A percentile compares a stretch with the other conserved stretches of the same genome.
phyloP scores from a whole-genome alignment of 2,797 vertebrate species.

The Tiaroga cobitis region DNA sequence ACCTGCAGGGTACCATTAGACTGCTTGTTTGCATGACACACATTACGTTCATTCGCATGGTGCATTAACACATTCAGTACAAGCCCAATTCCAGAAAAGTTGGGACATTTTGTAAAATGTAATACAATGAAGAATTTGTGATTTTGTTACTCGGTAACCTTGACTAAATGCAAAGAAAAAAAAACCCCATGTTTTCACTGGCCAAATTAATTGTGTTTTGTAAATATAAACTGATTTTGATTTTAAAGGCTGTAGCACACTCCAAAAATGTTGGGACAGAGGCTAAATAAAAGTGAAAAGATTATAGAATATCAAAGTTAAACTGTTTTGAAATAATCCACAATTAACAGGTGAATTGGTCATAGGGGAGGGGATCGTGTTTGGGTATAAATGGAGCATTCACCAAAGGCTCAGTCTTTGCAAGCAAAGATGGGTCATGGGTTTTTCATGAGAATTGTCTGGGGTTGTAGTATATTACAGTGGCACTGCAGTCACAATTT shows the following conservation, averaged over 20 bases:
- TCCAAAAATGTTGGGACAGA: too few species aligned
- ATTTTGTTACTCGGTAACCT: not conserved
- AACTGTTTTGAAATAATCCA: not conserved
- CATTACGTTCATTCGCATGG: not conserved
- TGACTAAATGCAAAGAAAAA: not conserved
- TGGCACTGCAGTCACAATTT: not conserved
- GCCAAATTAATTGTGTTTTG: too few species aligned
- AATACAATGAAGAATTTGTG: not conserved
- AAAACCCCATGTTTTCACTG: too few species aligned
- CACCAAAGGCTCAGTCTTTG: too few species aligned
- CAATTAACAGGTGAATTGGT: not conserved
- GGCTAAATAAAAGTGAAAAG: too few species aligned
- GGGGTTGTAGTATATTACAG: not conserved
- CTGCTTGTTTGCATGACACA: not conserved
- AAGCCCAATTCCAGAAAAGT: not conserved
- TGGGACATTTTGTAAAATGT: not conserved
- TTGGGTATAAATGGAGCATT: too few species aligned
- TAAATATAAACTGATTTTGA: not conserved
- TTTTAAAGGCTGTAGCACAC: not conserved
- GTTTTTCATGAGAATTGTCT: not conserved
- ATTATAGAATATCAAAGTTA: not conserved
- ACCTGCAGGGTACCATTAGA: not conserved
- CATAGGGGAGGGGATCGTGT: not conserved
- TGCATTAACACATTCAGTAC: constrained; percentile 1
- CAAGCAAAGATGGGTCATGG: too few species aligned